Conservation (phyloP, 2,797 vertebrate species). For the Anisognathus igniventris region DNA sequence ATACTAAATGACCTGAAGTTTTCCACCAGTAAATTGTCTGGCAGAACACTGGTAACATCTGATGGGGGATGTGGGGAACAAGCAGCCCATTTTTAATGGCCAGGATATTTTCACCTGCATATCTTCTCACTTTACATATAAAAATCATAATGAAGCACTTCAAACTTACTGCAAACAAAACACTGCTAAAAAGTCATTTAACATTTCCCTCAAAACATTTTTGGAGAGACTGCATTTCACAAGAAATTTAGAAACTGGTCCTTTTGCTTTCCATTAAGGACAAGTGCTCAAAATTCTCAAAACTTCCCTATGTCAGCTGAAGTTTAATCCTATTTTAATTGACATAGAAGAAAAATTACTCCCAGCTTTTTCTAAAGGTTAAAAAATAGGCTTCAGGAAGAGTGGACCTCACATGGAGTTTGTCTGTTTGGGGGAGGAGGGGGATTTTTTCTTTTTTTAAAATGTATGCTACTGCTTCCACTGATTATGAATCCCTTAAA, state of each 20-base stretch:
- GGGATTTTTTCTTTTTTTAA: neutral
- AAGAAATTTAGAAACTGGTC: neutral
- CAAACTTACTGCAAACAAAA: neutral
- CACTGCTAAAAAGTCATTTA: neutral
- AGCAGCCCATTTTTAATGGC: neutral
- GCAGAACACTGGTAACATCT: neutral
- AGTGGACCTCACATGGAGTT: neutral
- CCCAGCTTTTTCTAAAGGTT: neutral
- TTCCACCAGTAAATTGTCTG: neutral
- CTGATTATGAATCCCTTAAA: neutral
- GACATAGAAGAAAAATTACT: neutral
- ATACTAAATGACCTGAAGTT: neutral
- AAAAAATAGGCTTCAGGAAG: neutral
- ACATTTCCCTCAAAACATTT: neutral
- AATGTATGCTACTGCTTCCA: neutral
- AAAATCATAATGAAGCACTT: neutral
- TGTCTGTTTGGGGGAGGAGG: neutral
- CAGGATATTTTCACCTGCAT: neutral
- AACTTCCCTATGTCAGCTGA: neutral
- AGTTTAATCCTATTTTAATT: neutral
- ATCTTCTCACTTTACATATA: neutral
- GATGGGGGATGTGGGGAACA: accelerated
- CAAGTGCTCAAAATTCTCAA: neutral
- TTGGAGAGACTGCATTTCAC: neutral
- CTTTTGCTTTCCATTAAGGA: neutral